Percentiles rank a stretch among this genome's conserved stretches.
These are phyloP conservation scores for Drosophila sulfurigaster DNA, from an alignment of 1,140 invertebrate species.

Conservation along the genomic window DNA sequence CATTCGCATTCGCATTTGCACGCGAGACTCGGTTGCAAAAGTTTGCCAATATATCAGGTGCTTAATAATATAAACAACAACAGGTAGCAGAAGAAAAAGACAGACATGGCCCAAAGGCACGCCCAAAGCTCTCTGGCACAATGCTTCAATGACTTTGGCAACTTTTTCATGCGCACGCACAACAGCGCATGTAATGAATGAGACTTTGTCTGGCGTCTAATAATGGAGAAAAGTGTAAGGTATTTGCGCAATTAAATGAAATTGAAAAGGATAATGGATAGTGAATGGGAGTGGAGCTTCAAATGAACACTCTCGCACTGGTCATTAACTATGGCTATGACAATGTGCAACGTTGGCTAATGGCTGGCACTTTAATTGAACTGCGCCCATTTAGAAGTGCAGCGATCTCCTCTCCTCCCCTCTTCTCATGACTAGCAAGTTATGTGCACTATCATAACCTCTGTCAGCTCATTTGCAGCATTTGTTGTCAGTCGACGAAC, in stretches of 20 bases:
- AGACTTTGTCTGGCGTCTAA: conserved; percentile 67
- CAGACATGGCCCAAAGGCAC: conserved; percentile 4
- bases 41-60: conserved; percentile 80
- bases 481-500: conserved; percentile 60
- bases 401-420: conserved; percentile 2
- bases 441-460: conserved; percentile 69
- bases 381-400: conserved; percentile 53
- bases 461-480: conserved; percentile 80
- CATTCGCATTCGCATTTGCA: conserved; percentile 38
- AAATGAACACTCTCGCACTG: conserved; percentile 59
- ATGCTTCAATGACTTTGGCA: conserved; percentile 59
- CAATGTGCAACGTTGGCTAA: conserved; percentile 59
- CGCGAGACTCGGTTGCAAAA: conserved; percentile 54
- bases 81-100: conserved; percentile 22
- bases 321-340: conserved; percentile 70
- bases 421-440: conserved; percentile 31
- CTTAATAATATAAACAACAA: conserved; percentile 74
- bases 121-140: conserved; percentile 12
- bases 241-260: conserved; percentile 77
- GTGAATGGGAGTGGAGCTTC: conserved; percentile 17
- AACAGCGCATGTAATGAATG: conserved; percentile 51
- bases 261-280: conserved; percentile 45
- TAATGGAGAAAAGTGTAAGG: conserved; percentile 63
- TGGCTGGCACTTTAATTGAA: conserved; percentile 76
- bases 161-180: conserved; percentile 37